Evolutionary conservation across 1,140 invertebrate species (phyloP), one percentile per base, ranked within the genome.

Genomic region (Frieseomelitta varia): DNA sequence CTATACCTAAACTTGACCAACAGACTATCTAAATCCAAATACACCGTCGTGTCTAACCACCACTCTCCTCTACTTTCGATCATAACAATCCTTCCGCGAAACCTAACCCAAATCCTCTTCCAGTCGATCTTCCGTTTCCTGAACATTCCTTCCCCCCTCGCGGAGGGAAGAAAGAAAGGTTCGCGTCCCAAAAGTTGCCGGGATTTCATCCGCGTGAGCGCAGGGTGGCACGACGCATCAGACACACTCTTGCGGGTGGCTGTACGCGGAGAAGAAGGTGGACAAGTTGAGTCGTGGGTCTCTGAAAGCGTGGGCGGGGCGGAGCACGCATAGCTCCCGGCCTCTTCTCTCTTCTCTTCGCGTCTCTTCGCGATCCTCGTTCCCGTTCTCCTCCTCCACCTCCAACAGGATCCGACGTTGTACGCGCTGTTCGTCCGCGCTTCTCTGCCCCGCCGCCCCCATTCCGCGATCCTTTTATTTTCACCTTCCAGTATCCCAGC

Each of bases 291-390:
- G 92, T 94, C 91, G 88, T 92, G 90, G 90, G 92, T 93, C 92
- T 94, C 90, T 94, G 93, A 94, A 93, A 94, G 94, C 94, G 94
- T 94, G 93, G 94, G 94, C 93, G 93, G 94, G 91, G 93, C 94
- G 90, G 93, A 94, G 92, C 93, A 94, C 93, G 94, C 93, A 94
- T 94, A 93, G 94, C 94, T 94, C 94, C 94, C 93, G 94, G 94
- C 94, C 93, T 93, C 88, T 92, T 89, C 85, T 92, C 88, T 88
- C 79, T 80, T 53, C 81, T 76, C 81, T 78, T 84, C 58, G 55
- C 79, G 79, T 58, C 81, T 76, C 81, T 78, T 84, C 58, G 58
- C 30, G 67, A 53, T 68, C 15, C 65, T 24, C 71, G 21, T 72
- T 68, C 53, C 61, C 85, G 83, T 87, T 71, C 68, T 65, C 79